These are phyloP conservation scores for Pristionchus entomophagus DNA, from an alignment of 2,888 invertebrate species.

Conservation along the genomic window DNA sequence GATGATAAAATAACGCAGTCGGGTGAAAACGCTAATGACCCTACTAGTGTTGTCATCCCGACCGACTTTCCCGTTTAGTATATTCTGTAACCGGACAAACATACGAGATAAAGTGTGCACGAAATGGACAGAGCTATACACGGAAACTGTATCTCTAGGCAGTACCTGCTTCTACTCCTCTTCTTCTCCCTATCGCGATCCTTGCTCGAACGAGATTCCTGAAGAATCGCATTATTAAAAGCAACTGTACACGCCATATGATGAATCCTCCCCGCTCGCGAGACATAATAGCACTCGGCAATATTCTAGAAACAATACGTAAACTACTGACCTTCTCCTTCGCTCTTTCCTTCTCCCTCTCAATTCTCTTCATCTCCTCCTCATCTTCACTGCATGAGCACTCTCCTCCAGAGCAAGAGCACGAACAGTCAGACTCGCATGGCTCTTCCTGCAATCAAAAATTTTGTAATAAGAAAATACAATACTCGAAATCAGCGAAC, in stretches of 20 bases:
- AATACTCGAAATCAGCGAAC: not conserved
- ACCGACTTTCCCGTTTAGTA: too few species aligned
- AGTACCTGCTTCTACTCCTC: slow-evolving; percentile 41
- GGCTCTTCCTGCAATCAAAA: not conserved
- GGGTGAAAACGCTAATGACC: too few species aligned
- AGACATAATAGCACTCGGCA: too few species aligned
- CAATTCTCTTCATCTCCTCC: slow-evolving; percentile 31
- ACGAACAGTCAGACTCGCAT: slow-evolving; percentile 64
- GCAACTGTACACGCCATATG: too few species aligned
- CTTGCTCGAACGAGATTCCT: slow-evolving; percentile 34
- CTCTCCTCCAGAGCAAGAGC: slow-evolving; percentile 74
- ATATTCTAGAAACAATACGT: not conserved
- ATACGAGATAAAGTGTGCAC: too few species aligned
- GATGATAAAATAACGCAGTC: too few species aligned
- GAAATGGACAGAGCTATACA: too few species aligned
- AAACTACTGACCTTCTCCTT: not conserved
- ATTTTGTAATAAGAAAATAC: not conserved
- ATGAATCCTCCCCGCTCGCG: too few species aligned
- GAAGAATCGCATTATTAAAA: too few species aligned
- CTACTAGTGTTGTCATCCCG: too few species aligned
- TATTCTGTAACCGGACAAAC: too few species aligned
- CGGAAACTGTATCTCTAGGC: too few species aligned
- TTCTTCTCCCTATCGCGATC: slow-evolving; percentile 29
- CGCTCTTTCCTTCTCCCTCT: slow-evolving; percentile 42
- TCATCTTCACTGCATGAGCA: slow-evolving; percentile 66